phyloP scores from a whole-genome alignment of 2,888 invertebrate species.

The Pseudeuparius sepicola region DNA sequence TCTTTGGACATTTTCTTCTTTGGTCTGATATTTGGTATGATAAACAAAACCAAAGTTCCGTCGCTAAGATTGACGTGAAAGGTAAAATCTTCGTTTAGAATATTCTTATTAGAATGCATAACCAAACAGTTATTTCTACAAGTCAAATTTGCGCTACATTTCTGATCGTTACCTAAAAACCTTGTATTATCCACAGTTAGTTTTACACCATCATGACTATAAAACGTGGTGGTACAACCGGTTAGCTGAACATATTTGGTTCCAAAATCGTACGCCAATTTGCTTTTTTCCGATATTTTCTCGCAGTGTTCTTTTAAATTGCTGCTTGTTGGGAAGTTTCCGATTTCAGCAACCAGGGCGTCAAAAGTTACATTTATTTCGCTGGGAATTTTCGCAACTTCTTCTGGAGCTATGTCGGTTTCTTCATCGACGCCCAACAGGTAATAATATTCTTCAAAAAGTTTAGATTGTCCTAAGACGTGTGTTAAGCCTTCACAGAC shows the following conservation, averaged over 20 bases:
- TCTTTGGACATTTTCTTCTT: no score
- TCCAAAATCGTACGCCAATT: conserved; percentile 26
- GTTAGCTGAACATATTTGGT: conserved; percentile 22
- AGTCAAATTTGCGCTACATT: conserved; percentile 24
- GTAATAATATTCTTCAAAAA: conserved; percentile 22
- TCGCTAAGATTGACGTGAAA: no score
- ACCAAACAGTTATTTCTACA: conserved; percentile 22
- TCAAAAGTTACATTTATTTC: conserved; percentile 19
- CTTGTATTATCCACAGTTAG: conserved; percentile 27
- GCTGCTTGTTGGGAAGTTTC: conserved; percentile 21
- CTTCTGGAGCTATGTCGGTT: conserved; percentile 11
- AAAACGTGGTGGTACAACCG: conserved; percentile 27
- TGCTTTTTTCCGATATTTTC: conserved; percentile 8
- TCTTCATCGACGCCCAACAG: conserved; percentile 18
- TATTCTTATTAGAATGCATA: conserved; percentile 22
- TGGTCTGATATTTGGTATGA: no score
- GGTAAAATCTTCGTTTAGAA: conserved; percentile 17
- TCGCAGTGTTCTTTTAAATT: conserved; percentile 18
- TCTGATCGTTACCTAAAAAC: conserved; percentile 22
- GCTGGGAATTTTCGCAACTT: background rate
- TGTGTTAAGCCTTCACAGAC: conserved; percentile 25
- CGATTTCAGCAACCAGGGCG: conserved; percentile 21
- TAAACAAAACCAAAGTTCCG: no score
- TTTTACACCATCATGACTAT: conserved; percentile 28
- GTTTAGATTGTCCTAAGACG: no score